phyloP scores from a whole-genome alignment of 2,797 vertebrate genomes.

The Smutsia gigantea region DNA sequence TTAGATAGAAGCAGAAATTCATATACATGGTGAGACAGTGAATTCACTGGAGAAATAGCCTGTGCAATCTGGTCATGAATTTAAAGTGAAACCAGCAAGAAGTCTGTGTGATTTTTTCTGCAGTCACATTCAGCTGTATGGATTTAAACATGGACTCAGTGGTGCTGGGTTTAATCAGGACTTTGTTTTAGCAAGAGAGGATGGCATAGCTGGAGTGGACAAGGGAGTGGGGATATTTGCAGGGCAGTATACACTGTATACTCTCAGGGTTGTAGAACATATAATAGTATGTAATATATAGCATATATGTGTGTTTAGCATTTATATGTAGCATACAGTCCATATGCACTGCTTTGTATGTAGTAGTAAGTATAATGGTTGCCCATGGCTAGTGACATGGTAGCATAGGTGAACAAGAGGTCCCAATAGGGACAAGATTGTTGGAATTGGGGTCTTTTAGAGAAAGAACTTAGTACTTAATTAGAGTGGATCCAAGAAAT shows the following conservation, averaged over 20 bases:
- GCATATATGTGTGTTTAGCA: not conserved
- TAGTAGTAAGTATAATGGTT: not conserved
- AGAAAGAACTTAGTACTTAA: not conserved
- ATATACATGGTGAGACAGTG: not conserved
- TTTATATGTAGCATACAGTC: not conserved
- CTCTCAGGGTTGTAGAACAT: not conserved
- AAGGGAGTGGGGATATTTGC: not conserved
- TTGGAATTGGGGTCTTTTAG: not conserved
- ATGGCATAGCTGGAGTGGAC: not conserved
- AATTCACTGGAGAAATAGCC: not conserved
- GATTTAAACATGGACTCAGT: not conserved
- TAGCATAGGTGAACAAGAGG: not conserved
- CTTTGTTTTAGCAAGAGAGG: not conserved
- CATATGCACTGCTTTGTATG: too few species aligned
- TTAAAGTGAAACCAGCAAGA: conserved; percentile 45
- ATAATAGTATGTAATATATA: not conserved
- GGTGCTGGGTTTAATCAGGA: not conserved
- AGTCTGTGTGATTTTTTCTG: not conserved
- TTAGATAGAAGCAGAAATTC: not conserved
- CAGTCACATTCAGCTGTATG: not conserved
- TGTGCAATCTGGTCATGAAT: not conserved
- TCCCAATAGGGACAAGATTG: not conserved
- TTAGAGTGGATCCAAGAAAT: not conserved
- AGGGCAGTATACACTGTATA: not conserved
- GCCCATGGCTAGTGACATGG: not conserved